phyloP scores from a whole-genome alignment of 2,113 vertebrate species.

The Macquaria ambigua region DNA sequence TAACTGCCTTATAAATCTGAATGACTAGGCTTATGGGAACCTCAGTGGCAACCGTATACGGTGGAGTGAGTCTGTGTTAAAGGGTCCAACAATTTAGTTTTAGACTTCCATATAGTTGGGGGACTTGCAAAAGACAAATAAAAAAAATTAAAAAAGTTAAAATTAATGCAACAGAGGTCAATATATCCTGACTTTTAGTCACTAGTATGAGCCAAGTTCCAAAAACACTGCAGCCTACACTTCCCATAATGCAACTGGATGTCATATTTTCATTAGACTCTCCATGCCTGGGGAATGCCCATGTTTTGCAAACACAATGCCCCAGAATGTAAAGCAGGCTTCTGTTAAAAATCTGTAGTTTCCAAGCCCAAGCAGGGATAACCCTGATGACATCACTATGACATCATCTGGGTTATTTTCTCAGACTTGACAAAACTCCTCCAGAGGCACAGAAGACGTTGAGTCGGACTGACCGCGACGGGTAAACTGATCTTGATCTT shows the following conservation, averaged over 20 bases:
- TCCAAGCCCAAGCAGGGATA: too few relatives aligned
- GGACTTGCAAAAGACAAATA: too few relatives aligned
- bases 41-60: too few relatives aligned
- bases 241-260: slow-evolving; percentile 12
- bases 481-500: not conserved
- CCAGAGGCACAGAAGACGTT: not conserved
- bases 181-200: not conserved
- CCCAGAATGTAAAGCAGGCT: not conserved
- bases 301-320: not conserved
- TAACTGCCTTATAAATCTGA: too few relatives aligned
- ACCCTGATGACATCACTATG: not conserved
- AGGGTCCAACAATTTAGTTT: not conserved
- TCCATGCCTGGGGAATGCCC: not conserved
- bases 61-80: not conserved
- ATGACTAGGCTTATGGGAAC: too few relatives aligned
- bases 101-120: too few relatives aligned
- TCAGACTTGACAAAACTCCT: not conserved
- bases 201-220: not conserved
- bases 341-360: not conserved
- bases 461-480: not conserved
- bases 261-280: not conserved
- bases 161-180: not conserved
- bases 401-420: not conserved
- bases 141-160: not conserved
- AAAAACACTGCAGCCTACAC: not conserved